phyloP scores from a whole-genome alignment of 2,888 invertebrate genomes.

The Schizaphis graminum region DNA sequence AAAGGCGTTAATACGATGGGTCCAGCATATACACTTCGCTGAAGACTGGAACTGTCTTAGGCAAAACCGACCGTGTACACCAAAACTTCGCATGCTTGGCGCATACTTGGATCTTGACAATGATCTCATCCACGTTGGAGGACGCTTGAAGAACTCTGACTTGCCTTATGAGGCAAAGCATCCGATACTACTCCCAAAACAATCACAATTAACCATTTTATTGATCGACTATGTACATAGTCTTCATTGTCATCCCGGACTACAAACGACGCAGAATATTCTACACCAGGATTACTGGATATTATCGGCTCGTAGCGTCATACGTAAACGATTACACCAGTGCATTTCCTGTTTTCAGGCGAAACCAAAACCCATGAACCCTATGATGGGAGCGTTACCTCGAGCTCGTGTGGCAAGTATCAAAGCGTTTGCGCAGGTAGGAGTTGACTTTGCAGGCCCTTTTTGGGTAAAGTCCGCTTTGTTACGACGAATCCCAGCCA shows the following conservation, averaged over 20 bases:
- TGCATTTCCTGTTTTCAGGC: neutral
- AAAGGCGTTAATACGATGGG: too few species aligned
- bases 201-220: neutral
- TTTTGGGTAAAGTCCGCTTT: conserved; percentile 8
- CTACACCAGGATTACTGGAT: conserved; percentile 23
- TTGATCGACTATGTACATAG: neutral
- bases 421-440: neutral
- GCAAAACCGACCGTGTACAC: too few species aligned
- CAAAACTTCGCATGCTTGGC: neutral
- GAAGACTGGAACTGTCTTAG: too few species aligned
- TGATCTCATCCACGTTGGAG: neutral
- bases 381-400: conserved; percentile 11
- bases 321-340: neutral
- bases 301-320: neutral
- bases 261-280: conserved; percentile 23
- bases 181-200: conserved; percentile 4
- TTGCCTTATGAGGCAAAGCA: neutral
- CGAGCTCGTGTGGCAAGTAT: neutral
- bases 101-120: neutral
- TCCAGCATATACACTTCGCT: too few species aligned
- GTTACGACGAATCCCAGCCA: neutral
- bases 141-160: neutral
- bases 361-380: neutral
- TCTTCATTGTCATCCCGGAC: neutral
- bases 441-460: conserved; percentile 17